Percentiles rank a stretch among this genome's conserved stretches.
Evolutionary conservation across 2,797 vertebrate genomes (phyloP).

Genomic region (Xenopus petersii): DNA sequence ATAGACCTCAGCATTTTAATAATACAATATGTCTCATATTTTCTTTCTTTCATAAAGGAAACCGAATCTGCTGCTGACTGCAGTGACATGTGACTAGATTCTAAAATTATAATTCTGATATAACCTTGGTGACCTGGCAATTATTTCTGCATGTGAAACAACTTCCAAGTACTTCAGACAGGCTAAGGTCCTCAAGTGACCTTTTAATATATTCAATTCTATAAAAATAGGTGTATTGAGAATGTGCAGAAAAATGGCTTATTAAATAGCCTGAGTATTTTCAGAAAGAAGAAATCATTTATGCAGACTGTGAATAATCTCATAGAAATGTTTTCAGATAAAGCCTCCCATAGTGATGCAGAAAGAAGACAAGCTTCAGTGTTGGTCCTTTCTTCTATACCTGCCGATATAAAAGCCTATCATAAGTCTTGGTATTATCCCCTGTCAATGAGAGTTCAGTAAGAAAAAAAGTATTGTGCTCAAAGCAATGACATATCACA

Average conservation of each 20-base stretch:
- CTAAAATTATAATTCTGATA: no score
- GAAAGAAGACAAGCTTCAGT: not conserved
- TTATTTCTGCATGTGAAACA: no score
- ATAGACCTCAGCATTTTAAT: no score
- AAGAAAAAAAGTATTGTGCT: not conserved
- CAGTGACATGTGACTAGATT: no score
- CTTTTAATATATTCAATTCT: not conserved
- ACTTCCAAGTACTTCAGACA: slow-evolving; percentile 1
- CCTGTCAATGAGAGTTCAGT: not conserved
- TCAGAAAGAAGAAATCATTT: not conserved
- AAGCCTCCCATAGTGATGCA: not conserved
- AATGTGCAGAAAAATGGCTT: not conserved
- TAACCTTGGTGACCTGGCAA: no score
- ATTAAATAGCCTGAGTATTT: not conserved
- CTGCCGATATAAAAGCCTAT: slow-evolving; percentile 2
- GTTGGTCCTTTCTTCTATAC: slow-evolving; percentile 2
- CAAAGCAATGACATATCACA: no score
- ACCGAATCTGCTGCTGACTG: no score
- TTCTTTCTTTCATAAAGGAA: no score
- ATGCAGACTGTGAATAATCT: not conserved
- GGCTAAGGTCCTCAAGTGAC: not conserved
- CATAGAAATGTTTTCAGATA: slow-evolving; percentile 2
- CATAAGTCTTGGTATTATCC: not conserved
- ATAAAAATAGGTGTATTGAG: not conserved
- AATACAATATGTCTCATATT: no score